Conservation (phyloP, 2,797 vertebrate genomes). For the Gila robusta region DNA sequence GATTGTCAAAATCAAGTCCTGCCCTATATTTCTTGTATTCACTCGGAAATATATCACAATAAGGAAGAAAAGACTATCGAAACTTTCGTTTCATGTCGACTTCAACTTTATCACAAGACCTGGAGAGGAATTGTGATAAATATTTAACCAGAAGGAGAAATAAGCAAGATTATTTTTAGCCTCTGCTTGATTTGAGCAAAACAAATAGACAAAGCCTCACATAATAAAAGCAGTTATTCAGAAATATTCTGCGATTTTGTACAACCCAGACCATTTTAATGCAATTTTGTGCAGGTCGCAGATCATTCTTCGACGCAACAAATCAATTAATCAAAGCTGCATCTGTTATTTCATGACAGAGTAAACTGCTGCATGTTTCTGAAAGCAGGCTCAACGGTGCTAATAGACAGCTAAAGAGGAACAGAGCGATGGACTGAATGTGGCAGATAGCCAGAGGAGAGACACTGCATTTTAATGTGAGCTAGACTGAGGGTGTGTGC, state of each 20-base stretch:
- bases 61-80: background rate
- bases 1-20: background rate
- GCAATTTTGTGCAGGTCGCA: background rate
- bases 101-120: slow-evolving; percentile 21
- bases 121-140: slow-evolving; percentile 22
- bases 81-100: background rate
- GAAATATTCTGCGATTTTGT: slow-evolving; percentile 12
- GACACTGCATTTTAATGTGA: slow-evolving; percentile 50
- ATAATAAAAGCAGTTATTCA: background rate
- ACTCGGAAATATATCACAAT: background rate
- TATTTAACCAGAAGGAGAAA: slow-evolving; percentile 7
- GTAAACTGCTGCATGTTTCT: slow-evolving; percentile 6
- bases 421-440: slow-evolving; percentile 45
- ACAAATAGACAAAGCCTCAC: background rate
- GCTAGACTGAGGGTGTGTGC: slow-evolving; percentile 21
- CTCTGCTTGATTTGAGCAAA: background rate
- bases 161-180: background rate
- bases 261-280: background rate
- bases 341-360: slow-evolving; percentile 22
- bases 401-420: slow-evolving; percentile 55
- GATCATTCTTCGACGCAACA: background rate
- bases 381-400: slow-evolving; percentile 42
- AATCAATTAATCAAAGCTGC: slow-evolving; percentile 18
- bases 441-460: slow-evolving; percentile 56
- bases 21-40: background rate